phyloP scores from a whole-genome alignment of 2,888 invertebrate genomes.

The Drosophila kanekoi region DNA sequence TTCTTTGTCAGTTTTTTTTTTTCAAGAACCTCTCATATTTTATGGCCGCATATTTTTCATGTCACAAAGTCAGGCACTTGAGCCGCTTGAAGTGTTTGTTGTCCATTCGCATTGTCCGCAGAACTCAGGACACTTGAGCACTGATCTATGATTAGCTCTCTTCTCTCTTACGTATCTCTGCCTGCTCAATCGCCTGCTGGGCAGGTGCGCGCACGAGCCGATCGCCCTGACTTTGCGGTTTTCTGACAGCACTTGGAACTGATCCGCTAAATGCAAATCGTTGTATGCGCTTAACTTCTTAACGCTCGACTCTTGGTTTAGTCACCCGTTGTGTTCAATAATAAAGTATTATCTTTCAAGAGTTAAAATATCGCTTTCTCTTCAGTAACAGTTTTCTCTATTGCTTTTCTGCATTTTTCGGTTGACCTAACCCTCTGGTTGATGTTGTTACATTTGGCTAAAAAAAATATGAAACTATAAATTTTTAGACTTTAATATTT shows the following conservation, averaged over 20 bases:
- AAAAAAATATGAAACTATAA: too few species aligned
- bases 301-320: slow-evolving; percentile 14
- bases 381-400: too few species aligned
- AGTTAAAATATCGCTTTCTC: too few species aligned
- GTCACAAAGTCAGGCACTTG: slow-evolving; percentile 73
- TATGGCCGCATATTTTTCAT: slow-evolving; percentile 56
- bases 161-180: slow-evolving; percentile 10
- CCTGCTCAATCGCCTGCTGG: slow-evolving; percentile 50
- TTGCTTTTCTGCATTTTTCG: too few species aligned
- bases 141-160: slow-evolving; percentile 1
- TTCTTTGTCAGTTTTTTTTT: slow-evolving; percentile 1
- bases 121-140: slow-evolving; percentile 42
- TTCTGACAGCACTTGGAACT: slow-evolving; percentile 26
- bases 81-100: slow-evolving; percentile 74
- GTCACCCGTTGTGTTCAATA: not conserved
- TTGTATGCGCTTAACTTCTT: slow-evolving; percentile 50
- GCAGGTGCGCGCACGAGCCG: slow-evolving; percentile 65
- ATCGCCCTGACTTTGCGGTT: slow-evolving; percentile 55
- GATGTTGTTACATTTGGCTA: too few species aligned
- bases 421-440: too few species aligned
- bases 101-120: slow-evolving; percentile 51
- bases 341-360: too few species aligned
- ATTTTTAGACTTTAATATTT: too few species aligned
- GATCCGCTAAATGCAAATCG: slow-evolving; percentile 43
- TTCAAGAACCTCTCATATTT: slow-evolving; percentile 70